phyloP scores from a whole-genome alignment of 2,888 invertebrate genomes.

The Oscheius sp. region DNA sequence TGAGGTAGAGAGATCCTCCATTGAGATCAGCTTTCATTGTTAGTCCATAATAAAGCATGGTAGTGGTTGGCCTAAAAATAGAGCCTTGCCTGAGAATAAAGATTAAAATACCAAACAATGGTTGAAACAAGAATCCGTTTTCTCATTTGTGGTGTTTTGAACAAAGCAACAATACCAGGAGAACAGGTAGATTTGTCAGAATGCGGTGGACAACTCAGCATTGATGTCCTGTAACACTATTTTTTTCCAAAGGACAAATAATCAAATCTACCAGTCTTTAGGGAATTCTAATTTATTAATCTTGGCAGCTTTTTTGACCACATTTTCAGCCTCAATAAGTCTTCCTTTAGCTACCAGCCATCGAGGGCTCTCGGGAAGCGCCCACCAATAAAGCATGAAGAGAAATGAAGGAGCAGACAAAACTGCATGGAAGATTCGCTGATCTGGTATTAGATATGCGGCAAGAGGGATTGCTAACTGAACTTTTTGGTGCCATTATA shows the following conservation, averaged over 20 bases:
- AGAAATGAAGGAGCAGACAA: neutral
- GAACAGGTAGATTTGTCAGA: neutral
- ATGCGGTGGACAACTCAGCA: neutral
- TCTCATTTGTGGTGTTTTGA: conserved; percentile 9
- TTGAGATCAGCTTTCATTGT: conserved; percentile 10
- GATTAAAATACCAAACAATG: neutral
- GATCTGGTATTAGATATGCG: neutral
- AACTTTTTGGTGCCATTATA: neutral
- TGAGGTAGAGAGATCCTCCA: neutral
- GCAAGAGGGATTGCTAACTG: neutral
- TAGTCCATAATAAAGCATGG: conserved; percentile 5
- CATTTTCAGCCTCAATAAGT: neutral
- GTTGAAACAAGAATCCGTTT: conserved; percentile 6
- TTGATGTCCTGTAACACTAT: neutral
- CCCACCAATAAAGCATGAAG: conserved; percentile 16
- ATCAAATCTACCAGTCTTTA: neutral
- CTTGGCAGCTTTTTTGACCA: neutral
- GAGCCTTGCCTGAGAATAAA: neutral
- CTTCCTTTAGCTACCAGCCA: conserved; percentile 11
- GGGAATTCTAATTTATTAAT: neutral
- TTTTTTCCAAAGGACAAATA: neutral
- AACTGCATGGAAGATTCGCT: neutral
- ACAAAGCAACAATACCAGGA: neutral
- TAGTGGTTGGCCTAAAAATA: conserved; percentile 3
- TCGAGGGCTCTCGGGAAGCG: conserved; percentile 6